Evolutionary conservation across 2,888 invertebrate genomes (phyloP), one percentile per base, ranked within the genome.

Genomic region (Apodemia duryi): DNA sequence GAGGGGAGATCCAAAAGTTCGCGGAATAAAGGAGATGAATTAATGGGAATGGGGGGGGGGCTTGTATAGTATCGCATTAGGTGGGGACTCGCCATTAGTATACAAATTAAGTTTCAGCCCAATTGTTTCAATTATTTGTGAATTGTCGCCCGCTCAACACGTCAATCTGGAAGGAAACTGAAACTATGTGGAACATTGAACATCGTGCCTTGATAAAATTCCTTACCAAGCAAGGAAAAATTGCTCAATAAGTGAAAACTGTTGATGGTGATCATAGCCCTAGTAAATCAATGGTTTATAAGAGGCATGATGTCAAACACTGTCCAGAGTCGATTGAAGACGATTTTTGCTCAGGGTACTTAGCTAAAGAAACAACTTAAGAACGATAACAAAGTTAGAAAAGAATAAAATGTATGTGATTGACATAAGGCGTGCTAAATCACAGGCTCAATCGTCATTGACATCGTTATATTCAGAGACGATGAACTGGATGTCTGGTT

Each of bases 301-400:
- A 68, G 61, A 66, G 74, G 73, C 72, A 71, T 67, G 54, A 69
- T 1, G 74, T 75, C 65, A 75, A 75, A 68, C 68, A 72, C 60
- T 71, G 73, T 38, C 68, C 71, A 66, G 70, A 73, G 13, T 71
- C 69, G 21, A 69, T 75, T 71, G 74, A 76, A 75, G 75, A 74
- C 54, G 61, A 61, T 61, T 52, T 63, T 28, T 54, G 65, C n/a
- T 41, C 67, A 1, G 63, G 69, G 52, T 13, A 65, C 64, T 65
- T 64, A 10, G 46, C 65, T 63, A 69, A 67, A 67, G 21, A 21
- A 21, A 21, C 21, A 21, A 21, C 21, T 21, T 21, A 21, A 21
- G 1, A 21, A 21, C 21, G 21, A 21, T 21, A 21, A 21, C 21
- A 21, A 21, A 21, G 21, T 21, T 21, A 21, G 21, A 21, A 21